These are phyloP conservation scores for Rafetus swinhoei DNA, from an alignment of 2,113 vertebrate genomes.

Conservation along the genomic window DNA sequence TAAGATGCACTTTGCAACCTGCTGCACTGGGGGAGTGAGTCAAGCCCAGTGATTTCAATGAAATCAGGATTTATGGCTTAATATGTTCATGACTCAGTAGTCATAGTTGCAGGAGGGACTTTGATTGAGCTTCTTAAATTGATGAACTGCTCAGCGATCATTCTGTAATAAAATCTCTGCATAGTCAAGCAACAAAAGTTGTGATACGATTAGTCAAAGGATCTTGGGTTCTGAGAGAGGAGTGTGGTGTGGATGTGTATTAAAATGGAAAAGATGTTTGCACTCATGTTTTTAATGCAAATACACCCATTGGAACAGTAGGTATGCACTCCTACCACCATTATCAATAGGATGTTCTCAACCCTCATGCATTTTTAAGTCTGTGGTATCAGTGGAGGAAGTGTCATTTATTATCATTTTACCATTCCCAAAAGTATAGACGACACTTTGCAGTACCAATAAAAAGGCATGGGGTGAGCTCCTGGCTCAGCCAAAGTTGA, in stretches of 20 bases:
- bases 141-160: neutral
- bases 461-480: neutral
- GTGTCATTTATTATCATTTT: neutral
- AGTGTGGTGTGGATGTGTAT: accelerated
- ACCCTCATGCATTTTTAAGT: neutral
- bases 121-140: neutral
- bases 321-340: accelerated
- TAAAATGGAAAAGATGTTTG: neutral
- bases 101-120: neutral
- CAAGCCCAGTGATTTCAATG: neutral
- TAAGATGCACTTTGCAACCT: neutral
- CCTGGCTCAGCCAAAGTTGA: neutral
- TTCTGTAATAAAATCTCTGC: neutral
- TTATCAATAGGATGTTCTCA: neutral
- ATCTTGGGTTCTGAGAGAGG: neutral
- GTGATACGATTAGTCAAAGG: neutral
- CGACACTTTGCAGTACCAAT: neutral
- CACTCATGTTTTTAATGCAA: neutral
- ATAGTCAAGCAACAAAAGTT: neutral
- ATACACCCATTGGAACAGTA: neutral
- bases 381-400: neutral
- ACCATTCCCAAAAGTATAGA: neutral
- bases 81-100: accelerated
- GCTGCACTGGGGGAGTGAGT: neutral
- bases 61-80: neutral